These are phyloP conservation scores for Tokudaia muenninki DNA, from an alignment of 2,797 vertebrate species.

Conservation along the genomic window DNA sequence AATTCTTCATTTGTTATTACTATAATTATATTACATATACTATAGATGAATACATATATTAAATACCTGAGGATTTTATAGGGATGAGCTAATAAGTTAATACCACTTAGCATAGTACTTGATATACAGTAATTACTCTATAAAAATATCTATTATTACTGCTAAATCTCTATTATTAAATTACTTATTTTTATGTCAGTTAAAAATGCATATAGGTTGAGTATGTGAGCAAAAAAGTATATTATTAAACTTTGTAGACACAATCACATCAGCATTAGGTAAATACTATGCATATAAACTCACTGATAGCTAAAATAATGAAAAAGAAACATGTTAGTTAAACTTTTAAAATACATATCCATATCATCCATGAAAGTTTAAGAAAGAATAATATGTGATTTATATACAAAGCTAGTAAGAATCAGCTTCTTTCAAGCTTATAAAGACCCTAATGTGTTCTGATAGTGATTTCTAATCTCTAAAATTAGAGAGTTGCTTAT, in stretches of 20 bases:
- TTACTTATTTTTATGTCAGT: not conserved
- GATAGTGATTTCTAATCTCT: not conserved
- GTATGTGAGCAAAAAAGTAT: not conserved
- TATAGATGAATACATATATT: not conserved
- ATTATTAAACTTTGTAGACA: constrained; percentile 3
- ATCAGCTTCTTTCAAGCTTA: constrained; percentile 19
- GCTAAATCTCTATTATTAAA: constrained; percentile 11
- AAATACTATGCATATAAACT: not conserved
- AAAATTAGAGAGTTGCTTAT: not conserved
- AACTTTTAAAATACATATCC: not conserved
- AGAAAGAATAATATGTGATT: not conserved
- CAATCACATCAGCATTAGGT: not conserved
- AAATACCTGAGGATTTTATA: not conserved
- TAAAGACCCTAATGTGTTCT: constrained; percentile 9
- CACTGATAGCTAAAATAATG: not conserved
- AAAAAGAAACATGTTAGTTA: not conserved
- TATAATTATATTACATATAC: not conserved
- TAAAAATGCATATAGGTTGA: constrained; percentile 4
- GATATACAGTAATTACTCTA: constrained; percentile 10
- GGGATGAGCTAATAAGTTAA: not conserved
- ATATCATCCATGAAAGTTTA: not conserved
- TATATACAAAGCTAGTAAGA: not conserved
- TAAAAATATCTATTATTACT: constrained; percentile 25
- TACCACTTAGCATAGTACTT: not conserved
- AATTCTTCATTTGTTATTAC: not conserved